Base-by-base conservation (phyloP, 2,797 vertebrate genomes). In the Naso thynnoides region DNA sequence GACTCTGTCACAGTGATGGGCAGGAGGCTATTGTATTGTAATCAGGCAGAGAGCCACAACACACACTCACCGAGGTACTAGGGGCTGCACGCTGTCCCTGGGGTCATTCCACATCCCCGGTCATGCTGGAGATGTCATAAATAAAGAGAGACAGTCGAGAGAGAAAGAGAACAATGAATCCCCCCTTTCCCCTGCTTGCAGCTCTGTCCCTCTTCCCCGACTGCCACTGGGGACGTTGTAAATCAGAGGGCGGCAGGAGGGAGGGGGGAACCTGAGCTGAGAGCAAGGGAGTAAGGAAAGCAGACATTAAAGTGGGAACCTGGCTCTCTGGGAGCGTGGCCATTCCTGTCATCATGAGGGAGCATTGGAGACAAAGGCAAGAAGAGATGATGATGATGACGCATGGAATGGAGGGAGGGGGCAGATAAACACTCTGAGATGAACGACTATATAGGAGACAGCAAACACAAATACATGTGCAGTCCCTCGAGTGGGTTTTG, bases 41-140 rank as follows among this genome's bases (percentile, higher is more conserved):
- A 83, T 82, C 80, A 85, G 79, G 81, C 82, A 73, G 79, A 81
- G 86, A 90, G 82, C 50, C 77, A 38, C 55, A 67, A 36, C 78
- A 65, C 76, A 39, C 61, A 9, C 62, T 85, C 83, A 73, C 73
- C 44, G 21, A 55, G 26, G 66, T 70, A 71, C 67, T 36, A 77
- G 62, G 16, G 54, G 61, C 70, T 47, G 55, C 70, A 70, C 68
- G 48, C 8, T 64, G 53, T 91, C 92, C 88, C 90, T 61, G 72
- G 82, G 90, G 92, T 91, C 82, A 76, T 24, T 14, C 74, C 66
- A 26, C 73, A 86, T 88, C 91, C 87, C 83, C 52, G 83, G 81
- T 86, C 79, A 70, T 81, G 78, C 84, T 81, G 81, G 76, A 90
- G 87, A 86, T 89, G 79, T 86, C 87, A 90, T 94, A 94, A 94